These are phyloP conservation scores for Centropus bengalensis DNA, from an alignment of 2,113 vertebrate genomes.

Conservation along the genomic window DNA sequence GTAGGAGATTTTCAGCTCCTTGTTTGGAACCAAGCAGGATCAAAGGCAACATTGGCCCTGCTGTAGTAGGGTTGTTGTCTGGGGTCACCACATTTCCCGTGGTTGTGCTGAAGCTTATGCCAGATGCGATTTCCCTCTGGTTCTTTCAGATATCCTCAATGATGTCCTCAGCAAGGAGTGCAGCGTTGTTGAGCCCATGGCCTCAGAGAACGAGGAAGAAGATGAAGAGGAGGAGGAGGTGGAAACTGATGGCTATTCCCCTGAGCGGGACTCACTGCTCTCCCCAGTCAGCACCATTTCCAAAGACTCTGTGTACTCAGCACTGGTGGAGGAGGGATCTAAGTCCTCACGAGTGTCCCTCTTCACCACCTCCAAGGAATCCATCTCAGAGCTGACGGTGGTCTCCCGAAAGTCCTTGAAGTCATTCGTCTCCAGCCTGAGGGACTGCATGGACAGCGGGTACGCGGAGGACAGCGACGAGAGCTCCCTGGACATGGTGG, in stretches of 20 bases:
- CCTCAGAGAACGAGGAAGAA: slow-evolving; percentile 69
- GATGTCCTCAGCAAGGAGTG: slow-evolving; percentile 86
- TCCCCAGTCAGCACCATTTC: slow-evolving; percentile 79
- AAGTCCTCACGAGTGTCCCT: slow-evolving; percentile 50
- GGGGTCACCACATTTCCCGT: rapidly evolving
- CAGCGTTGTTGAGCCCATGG: slow-evolving; percentile 58
- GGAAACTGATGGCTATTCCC: slow-evolving; percentile 34
- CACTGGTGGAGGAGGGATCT: slow-evolving; percentile 72
- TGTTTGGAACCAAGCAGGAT: not conserved
- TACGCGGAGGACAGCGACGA: slow-evolving; percentile 90
- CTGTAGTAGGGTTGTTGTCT: not conserved
- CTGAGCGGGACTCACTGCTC: slow-evolving; percentile 66
- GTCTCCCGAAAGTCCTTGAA: slow-evolving; percentile 80
- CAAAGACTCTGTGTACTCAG: slow-evolving; percentile 68
- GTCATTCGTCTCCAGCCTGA: slow-evolving; percentile 85
- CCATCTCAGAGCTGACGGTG: slow-evolving; percentile 83
- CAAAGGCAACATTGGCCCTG: rapidly evolving
- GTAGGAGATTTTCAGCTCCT: not conserved
- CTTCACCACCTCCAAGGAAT: slow-evolving; percentile 81
- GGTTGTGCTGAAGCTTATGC: not conserved
- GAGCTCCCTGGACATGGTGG: slow-evolving; percentile 49
- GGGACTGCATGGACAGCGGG: slow-evolving; percentile 89
- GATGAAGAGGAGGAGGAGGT: slow-evolving; percentile 77
- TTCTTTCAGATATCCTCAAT: slow-evolving; percentile 86
- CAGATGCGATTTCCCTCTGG: not conserved